These are phyloP conservation scores for Peromyscus californicus DNA, from an alignment of 2,113 vertebrate species.

Conservation along the genomic window DNA sequence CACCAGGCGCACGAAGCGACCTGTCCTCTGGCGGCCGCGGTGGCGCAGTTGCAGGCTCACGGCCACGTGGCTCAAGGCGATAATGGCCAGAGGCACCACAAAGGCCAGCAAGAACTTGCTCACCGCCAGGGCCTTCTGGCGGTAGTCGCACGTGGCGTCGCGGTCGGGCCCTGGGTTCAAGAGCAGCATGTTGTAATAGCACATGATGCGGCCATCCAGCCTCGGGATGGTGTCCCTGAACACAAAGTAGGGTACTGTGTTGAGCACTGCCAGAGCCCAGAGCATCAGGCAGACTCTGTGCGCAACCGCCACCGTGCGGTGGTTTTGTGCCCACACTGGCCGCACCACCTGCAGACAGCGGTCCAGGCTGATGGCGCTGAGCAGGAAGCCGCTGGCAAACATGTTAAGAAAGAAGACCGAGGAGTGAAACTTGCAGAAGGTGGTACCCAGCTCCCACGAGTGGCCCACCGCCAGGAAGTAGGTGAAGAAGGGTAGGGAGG, in stretches of 20 bases:
- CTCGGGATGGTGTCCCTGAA: slow-evolving; percentile 85
- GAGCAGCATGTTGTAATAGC: slow-evolving; percentile 89
- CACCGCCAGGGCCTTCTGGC: slow-evolving; percentile 85
- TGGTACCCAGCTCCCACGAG: slow-evolving; percentile 87
- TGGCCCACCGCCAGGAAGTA: slow-evolving; percentile 84
- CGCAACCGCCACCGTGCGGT: slow-evolving; percentile 76
- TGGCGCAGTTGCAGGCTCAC: slow-evolving; percentile 77
- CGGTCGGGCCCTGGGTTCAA: slow-evolving; percentile 33
- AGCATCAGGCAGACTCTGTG: slow-evolving; percentile 81
- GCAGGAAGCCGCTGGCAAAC: slow-evolving; percentile 89
- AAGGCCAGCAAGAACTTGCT: slow-evolving; percentile 89
- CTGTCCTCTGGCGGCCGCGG: slow-evolving; percentile 77
- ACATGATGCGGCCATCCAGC: slow-evolving; percentile 80
- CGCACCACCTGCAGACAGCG: slow-evolving; percentile 87
- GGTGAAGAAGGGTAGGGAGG: slow-evolving; percentile 88
- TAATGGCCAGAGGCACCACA: slow-evolving; percentile 85
- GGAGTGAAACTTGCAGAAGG: slow-evolving; percentile 88
- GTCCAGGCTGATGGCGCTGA: slow-evolving; percentile 89
- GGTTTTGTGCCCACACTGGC: slow-evolving; percentile 89
- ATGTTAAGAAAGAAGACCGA: slow-evolving; percentile 90
- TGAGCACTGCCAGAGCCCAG: slow-evolving; percentile 86
- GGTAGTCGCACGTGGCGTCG: slow-evolving; percentile 68
- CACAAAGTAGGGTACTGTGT: slow-evolving; percentile 86
- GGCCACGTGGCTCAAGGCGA: slow-evolving; percentile 84
- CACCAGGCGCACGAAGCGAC: slow-evolving; percentile 88